Conservation (phyloP, 2,888 invertebrate genomes). For the Leucozona laternaria region DNA sequence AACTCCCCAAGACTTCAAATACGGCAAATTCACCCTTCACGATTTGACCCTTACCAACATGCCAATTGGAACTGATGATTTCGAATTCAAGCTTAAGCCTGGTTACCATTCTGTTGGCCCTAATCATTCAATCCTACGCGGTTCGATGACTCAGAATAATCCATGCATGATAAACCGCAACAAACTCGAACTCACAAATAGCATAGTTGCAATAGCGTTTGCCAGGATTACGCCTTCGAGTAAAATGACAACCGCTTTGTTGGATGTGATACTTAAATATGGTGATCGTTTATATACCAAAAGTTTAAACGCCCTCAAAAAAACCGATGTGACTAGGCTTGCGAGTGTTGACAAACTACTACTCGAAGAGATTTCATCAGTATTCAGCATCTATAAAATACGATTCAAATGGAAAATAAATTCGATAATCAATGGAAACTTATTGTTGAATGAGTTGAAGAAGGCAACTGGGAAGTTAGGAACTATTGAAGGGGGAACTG, state of each 20-base stretch:
- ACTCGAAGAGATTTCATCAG: constrained; percentile 79
- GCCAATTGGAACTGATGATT: constrained; percentile 25
- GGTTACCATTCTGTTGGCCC: constrained; percentile 40
- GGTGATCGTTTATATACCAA: constrained; percentile 87
- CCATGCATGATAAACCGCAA: constrained; percentile 81
- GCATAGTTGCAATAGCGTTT: constrained; percentile 86
- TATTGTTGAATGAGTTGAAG: constrained; percentile 40
- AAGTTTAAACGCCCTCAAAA: constrained; percentile 55
- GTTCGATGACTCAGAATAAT: constrained; percentile 76
- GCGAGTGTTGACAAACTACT: constrained; percentile 77
- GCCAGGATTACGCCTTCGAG: constrained; percentile 85
- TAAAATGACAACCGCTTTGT: constrained; percentile 85
- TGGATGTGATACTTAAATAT: constrained; percentile 87
- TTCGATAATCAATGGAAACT: constrained; percentile 31
- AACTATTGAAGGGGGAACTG: constrained; percentile 56
- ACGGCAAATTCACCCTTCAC: constrained; percentile 67
- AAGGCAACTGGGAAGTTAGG: constrained; percentile 55
- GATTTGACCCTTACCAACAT: constrained; percentile 35
- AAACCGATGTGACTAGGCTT: constrained; percentile 9
- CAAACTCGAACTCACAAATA: constrained; percentile 85
- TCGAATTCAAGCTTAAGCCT: constrained; percentile 11
- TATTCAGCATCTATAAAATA: constrained; percentile 78
- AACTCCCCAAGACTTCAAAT: constrained; percentile 63
- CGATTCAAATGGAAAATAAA: constrained; percentile 63
- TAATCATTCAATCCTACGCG: constrained; percentile 73